phyloP scores from a whole-genome alignment of 1,140 invertebrate genomes.

The Micrasema longulum region DNA sequence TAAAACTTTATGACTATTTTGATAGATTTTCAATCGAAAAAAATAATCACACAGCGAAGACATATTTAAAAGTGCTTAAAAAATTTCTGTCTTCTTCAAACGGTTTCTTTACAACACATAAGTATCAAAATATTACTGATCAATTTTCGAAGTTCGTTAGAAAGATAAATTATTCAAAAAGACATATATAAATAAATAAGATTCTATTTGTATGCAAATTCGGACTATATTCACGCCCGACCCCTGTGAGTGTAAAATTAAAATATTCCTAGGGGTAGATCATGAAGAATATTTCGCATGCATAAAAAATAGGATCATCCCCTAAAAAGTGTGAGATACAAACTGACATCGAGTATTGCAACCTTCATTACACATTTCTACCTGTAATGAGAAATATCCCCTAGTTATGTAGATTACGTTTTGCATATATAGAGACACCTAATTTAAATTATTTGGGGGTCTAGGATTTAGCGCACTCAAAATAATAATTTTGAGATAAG shows the following conservation, averaged over 20 bases:
- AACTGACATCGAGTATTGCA: constrained; percentile 9
- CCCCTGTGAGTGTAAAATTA: constrained; percentile 20
- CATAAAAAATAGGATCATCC: constrained; percentile 37
- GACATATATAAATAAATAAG: constrained; percentile 26
- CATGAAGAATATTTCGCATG: constrained; percentile 23
- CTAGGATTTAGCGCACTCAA: constrained; percentile 16
- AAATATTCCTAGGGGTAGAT: constrained; percentile 23
- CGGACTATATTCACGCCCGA: constrained; percentile 16
- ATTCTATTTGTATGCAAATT: constrained; percentile 40
- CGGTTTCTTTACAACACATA: background rate
- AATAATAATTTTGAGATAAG: constrained; percentile 43
- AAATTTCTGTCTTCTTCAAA: no score
- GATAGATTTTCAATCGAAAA: no score
- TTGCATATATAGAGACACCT: constrained; percentile 40
- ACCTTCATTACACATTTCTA: constrained; percentile 35
- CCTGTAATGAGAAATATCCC: constrained; percentile 20
- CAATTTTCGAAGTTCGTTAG: background rate
- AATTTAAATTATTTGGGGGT: constrained; percentile 42
- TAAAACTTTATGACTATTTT: no score
- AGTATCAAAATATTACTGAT: background rate
- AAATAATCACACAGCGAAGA: no score
- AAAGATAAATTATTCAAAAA: constrained; percentile 2
- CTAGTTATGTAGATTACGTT: constrained; percentile 15
- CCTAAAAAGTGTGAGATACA: constrained; percentile 20
- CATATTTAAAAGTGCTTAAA: no score